Base-by-base conservation (phyloP, 2,113 vertebrate species). In the Malurus alboscapulatus region DNA sequence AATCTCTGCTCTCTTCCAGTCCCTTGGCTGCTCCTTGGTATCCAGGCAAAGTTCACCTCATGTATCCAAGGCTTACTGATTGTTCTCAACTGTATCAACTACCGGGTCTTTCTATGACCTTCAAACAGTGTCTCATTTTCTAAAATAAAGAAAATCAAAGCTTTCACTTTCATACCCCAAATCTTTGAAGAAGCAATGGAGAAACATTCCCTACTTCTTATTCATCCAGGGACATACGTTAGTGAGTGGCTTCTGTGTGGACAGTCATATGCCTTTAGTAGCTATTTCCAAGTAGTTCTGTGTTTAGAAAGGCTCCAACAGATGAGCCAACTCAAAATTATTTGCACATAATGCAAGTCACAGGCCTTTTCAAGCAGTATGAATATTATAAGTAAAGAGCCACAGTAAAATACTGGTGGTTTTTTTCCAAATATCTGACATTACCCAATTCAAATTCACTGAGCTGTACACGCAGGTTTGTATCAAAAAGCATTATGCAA, bases 361-460 rank as follows among this genome's bases (percentile, higher is more conserved):
- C 18, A 68, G 27, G 9, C 21, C 21, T 61, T 38, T 38, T 12
- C 38, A 63, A 61, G 12, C 4, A 61, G 7, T 9, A 32, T 9
- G 12, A 36, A 16, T 65, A 44, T 18, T 63, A 48, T 27, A 47
- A 84, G 3, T 58, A 32, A 53, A 77, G 69, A 74, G 2, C 5
- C 38, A 81, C 69, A 67, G 30, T 3, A 81, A 66, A 81, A 67
- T 17, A 75, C 1, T 29, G 19, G 17, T 0, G 0, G 0, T 25
- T 59, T 78, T 55, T 85, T 27, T 7, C 44, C 25, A 53, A 61
- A 22, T 42, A 77, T 18, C 47, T 84, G 51, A 62, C 44, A n/a
- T 71, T 29, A 73, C 1, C 30, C 34, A 54, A 58, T 50, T 22
- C 14, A 26, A 81, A 78, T 26, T 57, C 59, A 71, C 29, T 8